A percentile compares a stretch with the other conserved stretches of the same genome.
Evolutionary conservation across 1,140 invertebrate species (phyloP).

Genomic region (Drosophila tsacasi): DNA sequence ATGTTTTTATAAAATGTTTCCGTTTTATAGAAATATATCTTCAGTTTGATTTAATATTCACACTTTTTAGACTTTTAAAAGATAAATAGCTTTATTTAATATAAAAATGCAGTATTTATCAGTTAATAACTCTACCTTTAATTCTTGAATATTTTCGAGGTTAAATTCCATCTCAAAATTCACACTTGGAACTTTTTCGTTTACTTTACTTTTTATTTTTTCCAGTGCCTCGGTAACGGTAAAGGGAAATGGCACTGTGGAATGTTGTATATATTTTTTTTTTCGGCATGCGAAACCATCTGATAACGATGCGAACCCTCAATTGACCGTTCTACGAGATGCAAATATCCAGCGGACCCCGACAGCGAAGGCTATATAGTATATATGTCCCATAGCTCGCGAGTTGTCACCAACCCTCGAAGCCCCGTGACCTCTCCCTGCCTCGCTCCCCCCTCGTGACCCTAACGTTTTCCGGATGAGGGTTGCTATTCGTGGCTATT

Average conservation of each 20-base stretch:
- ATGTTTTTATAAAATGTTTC: neutral
- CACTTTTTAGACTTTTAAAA: neutral
- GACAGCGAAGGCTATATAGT: constrained; percentile 15
- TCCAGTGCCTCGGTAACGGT: constrained; percentile 11
- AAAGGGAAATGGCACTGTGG: constrained; percentile 44
- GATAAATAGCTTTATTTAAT: neutral
- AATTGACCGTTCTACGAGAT: constrained; percentile 50
- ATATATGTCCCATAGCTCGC: constrained; percentile 35
- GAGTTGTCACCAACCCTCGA: constrained; percentile 39
- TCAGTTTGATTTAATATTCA: neutral
- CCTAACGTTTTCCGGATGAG: constrained; percentile 34
- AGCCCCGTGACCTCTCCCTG: neutral
- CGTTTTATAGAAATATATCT: neutral
- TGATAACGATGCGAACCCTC: constrained; percentile 50
- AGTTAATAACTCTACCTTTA: neutral
- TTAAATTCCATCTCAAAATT: neutral
- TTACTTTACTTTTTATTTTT: neutral
- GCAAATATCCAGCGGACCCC: constrained; percentile 47
- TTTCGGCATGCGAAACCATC: constrained; percentile 42
- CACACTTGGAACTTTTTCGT: no score
- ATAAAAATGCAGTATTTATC: no score
- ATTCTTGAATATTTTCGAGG: neutral
- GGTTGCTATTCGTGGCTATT: constrained; percentile 36
- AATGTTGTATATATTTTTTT: constrained; percentile 28
- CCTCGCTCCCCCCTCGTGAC: constrained; percentile 7